Evolutionary conservation across 2,113 vertebrate genomes (phyloP).

Genomic region (Psilopsiagon aymara): DNA sequence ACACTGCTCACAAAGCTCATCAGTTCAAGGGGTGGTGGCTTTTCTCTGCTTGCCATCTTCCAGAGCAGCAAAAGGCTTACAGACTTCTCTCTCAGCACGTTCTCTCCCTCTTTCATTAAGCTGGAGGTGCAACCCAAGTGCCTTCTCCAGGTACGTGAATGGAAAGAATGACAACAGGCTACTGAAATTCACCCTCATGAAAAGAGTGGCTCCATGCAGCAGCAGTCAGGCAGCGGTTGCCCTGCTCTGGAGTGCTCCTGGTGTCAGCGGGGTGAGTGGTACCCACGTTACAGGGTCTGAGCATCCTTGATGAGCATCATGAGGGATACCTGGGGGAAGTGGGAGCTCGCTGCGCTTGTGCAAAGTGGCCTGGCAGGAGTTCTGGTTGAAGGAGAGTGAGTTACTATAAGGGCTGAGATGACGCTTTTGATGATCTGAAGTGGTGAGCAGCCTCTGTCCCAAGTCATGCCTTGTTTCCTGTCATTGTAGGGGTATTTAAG

Average conservation of each 20-base stretch:
- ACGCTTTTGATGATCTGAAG: rapidly evolving
- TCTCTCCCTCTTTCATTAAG: not conserved
- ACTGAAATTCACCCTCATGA: not conserved
- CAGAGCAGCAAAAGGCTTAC: not conserved
- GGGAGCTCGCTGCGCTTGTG: not conserved
- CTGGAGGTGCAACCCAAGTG: not conserved
- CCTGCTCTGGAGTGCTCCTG: rapidly evolving
- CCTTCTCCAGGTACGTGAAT: not conserved
- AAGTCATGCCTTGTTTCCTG: rapidly evolving
- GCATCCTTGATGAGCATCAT: not conserved
- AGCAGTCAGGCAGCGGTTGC: not conserved
- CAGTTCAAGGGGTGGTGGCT: not conserved
- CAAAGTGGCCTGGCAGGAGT: not conserved
- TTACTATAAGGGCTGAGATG: not conserved
- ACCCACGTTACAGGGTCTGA: rapidly evolving
- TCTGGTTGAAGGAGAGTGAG: not conserved
- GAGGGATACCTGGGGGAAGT: not conserved
- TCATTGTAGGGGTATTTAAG: not conserved
- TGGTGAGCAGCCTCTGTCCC: not conserved
- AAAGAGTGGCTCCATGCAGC: rapidly evolving
- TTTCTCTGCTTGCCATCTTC: not conserved
- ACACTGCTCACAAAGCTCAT: not conserved
- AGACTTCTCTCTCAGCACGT: not conserved
- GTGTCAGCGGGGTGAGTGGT: not conserved
- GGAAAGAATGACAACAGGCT: not conserved